Percentiles rank a stretch among this genome's conserved stretches.
phyloP scores from a whole-genome alignment of 1,140 invertebrate genomes.

The Drosophila chauvacae region DNA sequence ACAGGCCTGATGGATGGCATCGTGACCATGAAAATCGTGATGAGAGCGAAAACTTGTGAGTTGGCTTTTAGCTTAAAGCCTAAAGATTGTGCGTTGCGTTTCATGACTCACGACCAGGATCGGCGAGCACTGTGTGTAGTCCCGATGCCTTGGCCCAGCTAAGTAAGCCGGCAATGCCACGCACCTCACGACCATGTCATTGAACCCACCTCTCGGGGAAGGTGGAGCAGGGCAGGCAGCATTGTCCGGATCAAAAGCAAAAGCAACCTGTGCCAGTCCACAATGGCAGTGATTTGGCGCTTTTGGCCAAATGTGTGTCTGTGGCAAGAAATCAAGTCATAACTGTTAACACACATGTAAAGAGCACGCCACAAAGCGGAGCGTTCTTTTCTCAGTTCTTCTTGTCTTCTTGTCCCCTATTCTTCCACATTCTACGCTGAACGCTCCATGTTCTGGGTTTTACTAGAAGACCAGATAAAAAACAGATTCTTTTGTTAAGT shows the following conservation, averaged over 20 bases:
- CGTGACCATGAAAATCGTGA: constrained; percentile 72
- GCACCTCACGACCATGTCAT: constrained; percentile 38
- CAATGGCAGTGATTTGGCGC: constrained; percentile 67
- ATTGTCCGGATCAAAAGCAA: constrained; percentile 45
- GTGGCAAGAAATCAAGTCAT: constrained; percentile 73
- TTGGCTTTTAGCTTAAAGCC: not conserved
- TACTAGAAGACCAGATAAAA: constrained; percentile 32
- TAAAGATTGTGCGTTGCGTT: constrained; percentile 34
- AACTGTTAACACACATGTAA: constrained; percentile 64
- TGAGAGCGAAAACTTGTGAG: constrained; percentile 26
- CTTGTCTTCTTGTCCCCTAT: not conserved
- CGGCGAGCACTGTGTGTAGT: not conserved
- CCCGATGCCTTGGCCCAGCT: constrained; percentile 27
- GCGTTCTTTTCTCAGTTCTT: constrained; percentile 26
- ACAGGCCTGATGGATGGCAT: constrained; percentile 39
- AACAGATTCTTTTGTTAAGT: constrained; percentile 52
- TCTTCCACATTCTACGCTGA: constrained; percentile 11
- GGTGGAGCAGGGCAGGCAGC: constrained; percentile 18
- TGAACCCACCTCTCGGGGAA: constrained; percentile 22
- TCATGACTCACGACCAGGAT: constrained; percentile 48
- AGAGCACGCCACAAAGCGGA: constrained; percentile 39
- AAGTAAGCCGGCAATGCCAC: constrained; percentile 12
- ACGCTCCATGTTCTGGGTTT: not conserved
- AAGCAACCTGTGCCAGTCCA: constrained; percentile 52
- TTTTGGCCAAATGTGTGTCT: constrained; percentile 55